phyloP scores from a whole-genome alignment of 2,113 vertebrate genomes.

The Hirundichthys speculiger region DNA sequence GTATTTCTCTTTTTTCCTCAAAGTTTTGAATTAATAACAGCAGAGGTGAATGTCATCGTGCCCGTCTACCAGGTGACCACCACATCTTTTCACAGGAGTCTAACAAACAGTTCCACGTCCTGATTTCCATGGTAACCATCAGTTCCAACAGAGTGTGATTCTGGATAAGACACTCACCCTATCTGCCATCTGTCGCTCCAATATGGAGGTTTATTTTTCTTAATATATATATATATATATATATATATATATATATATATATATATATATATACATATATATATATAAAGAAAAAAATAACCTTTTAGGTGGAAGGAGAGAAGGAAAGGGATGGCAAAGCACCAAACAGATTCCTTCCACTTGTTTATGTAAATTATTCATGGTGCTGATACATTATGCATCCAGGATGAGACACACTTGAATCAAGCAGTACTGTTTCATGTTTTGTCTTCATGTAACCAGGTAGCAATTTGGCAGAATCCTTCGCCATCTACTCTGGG shows the following conservation, averaged over 20 bases:
- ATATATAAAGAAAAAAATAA: slow-evolving; percentile 22
- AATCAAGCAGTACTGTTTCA: slow-evolving; percentile 69
- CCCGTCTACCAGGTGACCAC: slow-evolving; percentile 29
- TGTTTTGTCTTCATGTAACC: slow-evolving; percentile 70
- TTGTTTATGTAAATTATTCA: slow-evolving; percentile 79
- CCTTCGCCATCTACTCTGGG: slow-evolving; percentile 58
- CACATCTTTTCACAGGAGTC: no score
- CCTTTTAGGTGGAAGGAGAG: slow-evolving; percentile 58
- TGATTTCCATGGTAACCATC: slow-evolving; percentile 75
- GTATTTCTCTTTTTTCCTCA: background rate
- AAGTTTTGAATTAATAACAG: background rate
- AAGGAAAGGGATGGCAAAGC: slow-evolving; percentile 42
- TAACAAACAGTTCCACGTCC: slow-evolving; percentile 3
- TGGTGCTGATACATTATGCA: slow-evolving; percentile 71
- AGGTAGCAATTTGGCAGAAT: slow-evolving; percentile 70
- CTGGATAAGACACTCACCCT: slow-evolving; percentile 66
- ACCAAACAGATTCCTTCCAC: slow-evolving; percentile 70
- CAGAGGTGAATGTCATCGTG: slow-evolving; percentile 30
- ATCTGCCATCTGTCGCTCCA: slow-evolving; percentile 76
- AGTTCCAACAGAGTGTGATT: slow-evolving; percentile 56
- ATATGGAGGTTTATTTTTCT: slow-evolving; percentile 39
- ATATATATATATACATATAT: slow-evolving; percentile 40
- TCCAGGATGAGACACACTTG: slow-evolving; percentile 57
- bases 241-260: slow-evolving; percentile 39
- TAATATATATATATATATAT: slow-evolving; percentile 44